Evolutionary conservation across 2,797 vertebrate genomes (phyloP), one percentile per base, ranked within the genome.

Genomic region (Acipenser ruthenus): DNA sequence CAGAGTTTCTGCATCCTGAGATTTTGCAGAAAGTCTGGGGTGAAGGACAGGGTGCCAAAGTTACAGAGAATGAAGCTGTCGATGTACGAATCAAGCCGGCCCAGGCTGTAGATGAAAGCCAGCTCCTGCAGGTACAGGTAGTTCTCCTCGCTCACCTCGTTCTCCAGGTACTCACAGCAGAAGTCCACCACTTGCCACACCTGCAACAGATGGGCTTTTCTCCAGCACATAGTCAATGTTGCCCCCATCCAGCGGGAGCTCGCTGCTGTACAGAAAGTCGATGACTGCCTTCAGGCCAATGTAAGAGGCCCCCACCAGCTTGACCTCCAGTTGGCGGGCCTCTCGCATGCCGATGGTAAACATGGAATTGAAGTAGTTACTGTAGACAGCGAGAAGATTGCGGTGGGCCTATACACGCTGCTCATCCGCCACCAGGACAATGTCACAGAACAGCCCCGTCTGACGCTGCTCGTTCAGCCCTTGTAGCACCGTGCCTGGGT

Each of bases 311-410:
- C 95, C 96, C 0, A 95, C 84, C 56, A 99, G 86, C 75, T 94
- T 93, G 50, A 99, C 95, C 82, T 97, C 93, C 50, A 89, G 85
- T 78, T 98, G 94, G 9, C 84, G 88, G 59, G 94, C 89, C 81
- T 99, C 96, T 7, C 88, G 89, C 96, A 99, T 97, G 64, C 94
- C 94, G 62, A 96, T 77, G 2, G 94, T 97, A 84, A 99, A 99
- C 96, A 97, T 99, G 8, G 95, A 92, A 65, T 96, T 91, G 83
- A 99, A 99, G 77, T 97, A 97, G 9, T 95, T 90, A 0, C 95
- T 97, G 83, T 90, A 97, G 64, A 93, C 85, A 0, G 95, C 94
- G 9, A 99, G 86, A 13, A 97, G 82, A 71, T 94, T 95, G 1
- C 95, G 83, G 79, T 98, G 96, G 10, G 94, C 95, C 0, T 89